Evolutionary conservation across 2,113 vertebrate genomes (phyloP), one percentile per base, ranked within the genome.

Genomic region (Cyanoramphus novaezelandiae): DNA sequence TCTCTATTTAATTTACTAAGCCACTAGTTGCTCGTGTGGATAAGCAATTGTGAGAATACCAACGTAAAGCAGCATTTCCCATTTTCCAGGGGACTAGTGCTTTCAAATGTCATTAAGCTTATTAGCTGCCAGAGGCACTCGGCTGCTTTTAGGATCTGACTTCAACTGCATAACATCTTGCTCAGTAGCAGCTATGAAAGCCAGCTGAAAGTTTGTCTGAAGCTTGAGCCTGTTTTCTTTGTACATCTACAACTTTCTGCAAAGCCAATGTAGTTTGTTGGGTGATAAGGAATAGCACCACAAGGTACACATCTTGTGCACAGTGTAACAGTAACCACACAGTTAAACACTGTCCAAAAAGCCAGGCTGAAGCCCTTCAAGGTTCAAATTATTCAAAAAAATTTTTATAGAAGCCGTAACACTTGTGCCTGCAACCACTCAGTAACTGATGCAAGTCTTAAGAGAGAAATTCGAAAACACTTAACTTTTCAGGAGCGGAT

Each of bases 41-140:
- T 46, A 89, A 69, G 62, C 47, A 33, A 59, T 31, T 33, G 44
- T 62, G 57, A 82, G 84, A 84, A 62, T 17, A 62, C 13, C 72
- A 91, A 59, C 8, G 1, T 75, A 52, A 82, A 75, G 86, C 43
- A 88, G 82, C 65, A 52, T 1, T 33, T 88, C 72, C 69, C 44
- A 39, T 88, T 89, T 93, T 86, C 86, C 31, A 35, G 55, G 50
- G 65, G 88, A 84, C 39, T 5, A 3, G 28, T 0, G 3, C 82
- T 93, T 82, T 39, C 90, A 96, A 96, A 95, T 92, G 86, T 57
- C 95, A 95, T 78, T 65, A 82, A 92, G 76, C 74, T 88, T 47
- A 94, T 81, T 60, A 90, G 86, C 82, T 93, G 95, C 62, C 95
- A 88, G 92, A 86, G 76, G 72, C 60, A 88, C 65, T 95, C 77